phyloP scores from a whole-genome alignment of 92 coral and sea anemone species.

The Montipora capitata region DNA sequence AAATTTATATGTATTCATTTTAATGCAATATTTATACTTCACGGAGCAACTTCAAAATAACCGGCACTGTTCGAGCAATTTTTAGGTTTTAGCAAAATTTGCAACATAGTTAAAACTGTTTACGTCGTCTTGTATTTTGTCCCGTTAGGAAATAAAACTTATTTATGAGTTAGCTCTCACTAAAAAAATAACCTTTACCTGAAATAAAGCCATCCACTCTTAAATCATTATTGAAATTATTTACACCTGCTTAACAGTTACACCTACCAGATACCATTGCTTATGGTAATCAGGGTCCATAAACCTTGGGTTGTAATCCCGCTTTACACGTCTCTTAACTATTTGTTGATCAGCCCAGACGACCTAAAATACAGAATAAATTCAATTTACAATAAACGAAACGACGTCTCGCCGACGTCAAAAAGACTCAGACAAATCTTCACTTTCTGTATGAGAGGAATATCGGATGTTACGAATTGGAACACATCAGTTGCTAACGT shows the following conservation, averaged over 20 bases:
- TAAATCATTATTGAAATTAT: neutral
- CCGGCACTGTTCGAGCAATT: too few species aligned
- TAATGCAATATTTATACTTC: too few species aligned
- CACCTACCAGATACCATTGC: constrained; percentile 97
- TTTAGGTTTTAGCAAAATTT: too few species aligned
- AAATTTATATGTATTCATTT: too few species aligned
- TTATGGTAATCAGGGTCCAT: constrained; percentile 81
- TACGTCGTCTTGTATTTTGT: too few species aligned
- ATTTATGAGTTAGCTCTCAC: too few species aligned
- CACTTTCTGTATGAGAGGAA: constrained; percentile 3
- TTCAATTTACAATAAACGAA: neutral
- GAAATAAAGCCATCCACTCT: neutral
- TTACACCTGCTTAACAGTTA: neutral
- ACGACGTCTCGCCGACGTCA: too few species aligned
- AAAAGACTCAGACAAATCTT: neutral
- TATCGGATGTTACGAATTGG: neutral
- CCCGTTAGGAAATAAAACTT: too few species aligned
- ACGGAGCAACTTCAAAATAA: too few species aligned
- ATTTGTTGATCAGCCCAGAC: constrained; percentile 95
- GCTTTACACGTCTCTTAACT: constrained; percentile 88
- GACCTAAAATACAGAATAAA: constrained; percentile 72
- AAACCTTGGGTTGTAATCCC: constrained; percentile 59
- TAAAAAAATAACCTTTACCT: neutral
- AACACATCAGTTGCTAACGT: constrained; percentile 43
- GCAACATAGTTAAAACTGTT: too few species aligned